Evolutionary conservation across 2,113 vertebrate genomes (phyloP), one percentile per base, ranked within the genome.

Genomic region (Pseudolaguvia tuberculata): DNA sequence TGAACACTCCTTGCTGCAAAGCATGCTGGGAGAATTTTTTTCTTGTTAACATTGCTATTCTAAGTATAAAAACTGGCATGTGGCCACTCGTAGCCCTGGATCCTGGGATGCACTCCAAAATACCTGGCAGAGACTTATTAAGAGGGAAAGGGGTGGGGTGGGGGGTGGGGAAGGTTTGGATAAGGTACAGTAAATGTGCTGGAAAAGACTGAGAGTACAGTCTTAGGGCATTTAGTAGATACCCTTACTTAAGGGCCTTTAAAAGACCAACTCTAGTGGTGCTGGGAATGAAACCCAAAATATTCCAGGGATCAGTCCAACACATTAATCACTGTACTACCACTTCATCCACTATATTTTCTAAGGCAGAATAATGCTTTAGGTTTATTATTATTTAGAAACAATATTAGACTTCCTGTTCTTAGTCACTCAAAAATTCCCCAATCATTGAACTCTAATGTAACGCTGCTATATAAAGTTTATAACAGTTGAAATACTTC

Each of bases 31-130:
- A 85, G 80, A 82, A 80, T 78, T 66, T 79, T 88, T 86, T 88
- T 87, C 80, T 83, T 82, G 79, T 70, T 74, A 72, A 72, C 4
- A 75, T 87, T 89, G 52, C 89, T 91, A 90, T 91, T 92, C 87
- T 87, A 81, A 90, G 89, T 82, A 86, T 86, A 87, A 89, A 86
- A 84, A 82, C 83, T 90, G 89, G 88, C 87, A n/a, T 75, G 13
- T 47, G 18, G 82, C n/a, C 87, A 56, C 15, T 17, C 56, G 72
- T 59, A 73, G 59, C 48, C 62, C 77, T 80, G 70, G 52, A 55
- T 80, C 82, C 87, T 82, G 55, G 51, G 87, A 52, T 55, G 68
- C 78, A 79, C 76, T 77, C 45, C 72, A 59, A 35, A 70, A 78
- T 76, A 77, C 68, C 75, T 80, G 59, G 65, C 79, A 73, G 39